phyloP scores from a whole-genome alignment of 2,113 vertebrate genomes.

The Otus sunia region DNA sequence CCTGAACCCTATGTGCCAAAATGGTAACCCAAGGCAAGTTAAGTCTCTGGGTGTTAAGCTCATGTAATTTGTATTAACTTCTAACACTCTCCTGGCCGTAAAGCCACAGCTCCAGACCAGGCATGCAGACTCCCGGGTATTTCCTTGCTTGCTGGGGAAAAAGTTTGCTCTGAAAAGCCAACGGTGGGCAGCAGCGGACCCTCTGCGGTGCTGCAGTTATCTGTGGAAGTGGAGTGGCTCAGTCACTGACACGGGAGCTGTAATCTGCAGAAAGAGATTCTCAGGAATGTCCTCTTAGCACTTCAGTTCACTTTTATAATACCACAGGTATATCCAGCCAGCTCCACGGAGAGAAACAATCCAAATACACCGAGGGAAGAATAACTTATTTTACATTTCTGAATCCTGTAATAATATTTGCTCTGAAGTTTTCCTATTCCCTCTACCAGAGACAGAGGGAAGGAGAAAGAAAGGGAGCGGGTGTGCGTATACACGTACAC shows the following conservation, averaged over 20 bases:
- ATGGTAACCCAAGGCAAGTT: conserved; percentile 56
- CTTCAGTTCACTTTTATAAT: not conserved
- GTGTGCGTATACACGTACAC: not conserved
- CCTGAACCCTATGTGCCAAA: conserved; percentile 38
- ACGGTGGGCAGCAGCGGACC: not conserved
- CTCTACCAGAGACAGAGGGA: not conserved
- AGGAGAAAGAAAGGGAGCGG: not conserved
- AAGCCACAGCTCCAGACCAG: not conserved
- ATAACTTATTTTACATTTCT: conserved; percentile 7
- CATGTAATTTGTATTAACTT: conserved; percentile 29
- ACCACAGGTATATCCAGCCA: not conserved
- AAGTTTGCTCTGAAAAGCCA: not conserved
- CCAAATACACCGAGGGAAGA: not conserved
- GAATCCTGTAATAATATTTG: conserved; percentile 23
- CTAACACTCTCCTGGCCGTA: not conserved
- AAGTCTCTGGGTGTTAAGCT: conserved; percentile 49
- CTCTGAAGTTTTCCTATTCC: conserved; percentile 7
- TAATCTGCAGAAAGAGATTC: not conserved
- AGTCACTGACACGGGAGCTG: not conserved
- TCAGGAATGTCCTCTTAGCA: not conserved
- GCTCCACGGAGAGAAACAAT: not conserved
- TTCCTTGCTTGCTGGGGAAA: not conserved
- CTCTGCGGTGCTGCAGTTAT: not conserved
- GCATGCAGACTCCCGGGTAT: not conserved
- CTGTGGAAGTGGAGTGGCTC: not conserved